Base-by-base conservation (phyloP, 2,797 vertebrate species). In the Alfaro cultratus region DNA sequence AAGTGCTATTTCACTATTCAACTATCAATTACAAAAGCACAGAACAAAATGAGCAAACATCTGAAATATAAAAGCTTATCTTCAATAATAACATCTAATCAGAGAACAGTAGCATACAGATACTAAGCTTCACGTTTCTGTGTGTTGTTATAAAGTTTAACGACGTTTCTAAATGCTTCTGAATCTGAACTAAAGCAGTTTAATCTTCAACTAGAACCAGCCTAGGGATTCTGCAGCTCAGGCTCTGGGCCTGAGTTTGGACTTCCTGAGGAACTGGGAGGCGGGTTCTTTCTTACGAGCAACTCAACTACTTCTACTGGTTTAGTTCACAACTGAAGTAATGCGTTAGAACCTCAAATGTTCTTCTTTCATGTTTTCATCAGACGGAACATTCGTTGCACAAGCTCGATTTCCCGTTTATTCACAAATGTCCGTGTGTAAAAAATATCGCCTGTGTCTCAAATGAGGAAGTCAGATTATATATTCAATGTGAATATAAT, bases 1-100 rank as follows among this genome's bases (percentile, higher is more conserved):
- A 95, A 94, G 91, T 94, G 93, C 93, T 94, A 93, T 81, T 73
- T 55, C 18, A 70, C 72, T 85, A 74, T 10, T 57, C 51, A 53
- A 53, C 53, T 39, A 60, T 74, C 76, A 81, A 68, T 70, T 4
- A 75, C n/a, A 62, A 62, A 36, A 77, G 82, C 76, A 84, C 88
- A 67, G 34, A 31, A 8, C 60, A 87, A 79, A 78, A 84, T 64
- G 15, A 45, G n/a, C 12, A 49, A 76, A 81, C 6, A 39, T 41
- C 62, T 71, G 23, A 49, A 64, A 78, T 0, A 73, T 57, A 77
- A 89, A 91, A 93, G 90, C 91, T 94, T 94, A 93, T 93, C 60
- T 29, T 89, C 77, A 51, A 51, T 75, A 70, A 83, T 26, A 75
- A 80, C 60, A 31, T 64, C 5, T 3, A 82, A 80, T 80, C 36